Evolutionary conservation across 2,888 invertebrate genomes (phyloP).

Genomic region (Eupithecia exiguata): DNA sequence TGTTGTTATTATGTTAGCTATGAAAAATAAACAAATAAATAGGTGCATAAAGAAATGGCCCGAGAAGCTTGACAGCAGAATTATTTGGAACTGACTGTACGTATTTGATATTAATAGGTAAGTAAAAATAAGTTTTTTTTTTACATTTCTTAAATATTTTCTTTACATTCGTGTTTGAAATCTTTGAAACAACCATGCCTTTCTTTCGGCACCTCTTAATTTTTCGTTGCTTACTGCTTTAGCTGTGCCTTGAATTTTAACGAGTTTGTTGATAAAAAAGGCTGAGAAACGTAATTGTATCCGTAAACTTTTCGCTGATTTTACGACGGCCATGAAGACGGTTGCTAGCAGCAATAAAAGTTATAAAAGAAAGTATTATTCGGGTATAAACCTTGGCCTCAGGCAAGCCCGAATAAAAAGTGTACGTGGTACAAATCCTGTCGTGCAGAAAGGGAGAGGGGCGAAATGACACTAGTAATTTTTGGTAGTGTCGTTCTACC

Average conservation of each 20-base stretch:
- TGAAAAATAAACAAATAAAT: too few species aligned
- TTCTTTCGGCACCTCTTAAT: not conserved
- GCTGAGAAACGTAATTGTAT: conserved; percentile 20
- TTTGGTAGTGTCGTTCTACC: too few species aligned
- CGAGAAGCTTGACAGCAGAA: too few species aligned
- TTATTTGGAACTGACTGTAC: too few species aligned
- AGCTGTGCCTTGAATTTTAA: conserved; percentile 13
- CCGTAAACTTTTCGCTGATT: conserved; percentile 28
- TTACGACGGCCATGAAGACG: conserved; percentile 24
- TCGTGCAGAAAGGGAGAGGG: not conserved
- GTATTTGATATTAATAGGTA: too few species aligned
- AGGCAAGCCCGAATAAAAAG: conserved; percentile 10
- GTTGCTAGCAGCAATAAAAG: conserved; percentile 26
- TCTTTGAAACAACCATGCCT: not conserved
- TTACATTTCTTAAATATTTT: not conserved
- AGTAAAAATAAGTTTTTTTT: too few species aligned
- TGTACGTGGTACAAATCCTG: not conserved
- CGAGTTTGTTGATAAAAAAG: conserved; percentile 21
- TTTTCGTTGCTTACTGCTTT: not conserved
- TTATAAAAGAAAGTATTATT: conserved; percentile 18
- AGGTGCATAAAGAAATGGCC: too few species aligned
- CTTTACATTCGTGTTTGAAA: not conserved
- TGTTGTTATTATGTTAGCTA: too few species aligned
- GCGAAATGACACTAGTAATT: too few species aligned
- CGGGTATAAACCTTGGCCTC: conserved; percentile 14